Evolutionary conservation across 1,140 invertebrate genomes (phyloP).

Genomic region (Heliconius hewitsoni): DNA sequence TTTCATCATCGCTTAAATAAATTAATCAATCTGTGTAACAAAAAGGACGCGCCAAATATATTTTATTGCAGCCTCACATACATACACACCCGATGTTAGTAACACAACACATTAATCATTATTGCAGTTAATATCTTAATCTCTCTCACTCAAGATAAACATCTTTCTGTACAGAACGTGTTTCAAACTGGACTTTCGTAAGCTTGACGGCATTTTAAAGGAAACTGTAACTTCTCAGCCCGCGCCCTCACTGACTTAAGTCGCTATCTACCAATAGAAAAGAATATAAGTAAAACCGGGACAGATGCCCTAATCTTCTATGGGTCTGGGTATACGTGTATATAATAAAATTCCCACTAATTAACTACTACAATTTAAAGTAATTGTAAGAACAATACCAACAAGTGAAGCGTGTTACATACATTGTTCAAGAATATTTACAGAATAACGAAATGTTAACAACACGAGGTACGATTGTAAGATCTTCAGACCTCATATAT

Average conservation of each 20-base stretch:
- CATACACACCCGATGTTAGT: background rate
- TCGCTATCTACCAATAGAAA: background rate
- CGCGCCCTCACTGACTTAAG: background rate
- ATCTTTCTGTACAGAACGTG: background rate
- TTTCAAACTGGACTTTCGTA: background rate
- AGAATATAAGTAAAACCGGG: background rate
- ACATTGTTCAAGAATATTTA: no score
- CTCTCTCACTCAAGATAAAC: slow-evolving; percentile 1
- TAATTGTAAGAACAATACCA: no score
- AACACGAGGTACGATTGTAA: no score
- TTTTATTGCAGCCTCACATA: background rate
- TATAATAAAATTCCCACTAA: no score
- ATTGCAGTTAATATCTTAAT: background rate
- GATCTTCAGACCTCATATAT: no score
- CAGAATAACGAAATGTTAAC: no score
- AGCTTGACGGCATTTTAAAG: background rate
- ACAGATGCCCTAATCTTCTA: background rate
- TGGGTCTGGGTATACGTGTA: background rate
- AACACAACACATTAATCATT: background rate
- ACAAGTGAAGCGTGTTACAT: no score
- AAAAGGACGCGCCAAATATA: no score
- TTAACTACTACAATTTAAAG: no score
- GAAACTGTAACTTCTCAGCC: background rate
- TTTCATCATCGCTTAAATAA: no score
- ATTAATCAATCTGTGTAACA: no score